These are phyloP conservation scores for Falcaria lacertinaria DNA, from an alignment of 2,888 invertebrate species.

Conservation along the genomic window DNA sequence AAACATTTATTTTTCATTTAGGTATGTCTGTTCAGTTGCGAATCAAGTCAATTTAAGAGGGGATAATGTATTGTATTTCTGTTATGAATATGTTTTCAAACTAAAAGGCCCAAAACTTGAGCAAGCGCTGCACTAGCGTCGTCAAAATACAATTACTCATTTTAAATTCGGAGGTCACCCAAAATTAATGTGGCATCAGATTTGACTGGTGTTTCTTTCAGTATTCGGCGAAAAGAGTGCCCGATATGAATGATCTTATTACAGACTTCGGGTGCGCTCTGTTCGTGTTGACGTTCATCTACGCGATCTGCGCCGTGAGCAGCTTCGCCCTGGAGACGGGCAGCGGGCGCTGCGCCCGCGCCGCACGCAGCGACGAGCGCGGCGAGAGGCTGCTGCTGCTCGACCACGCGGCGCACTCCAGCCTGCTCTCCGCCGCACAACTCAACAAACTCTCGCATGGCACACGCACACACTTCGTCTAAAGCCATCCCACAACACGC, in stretches of 20 bases:
- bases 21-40: too few relatives aligned
- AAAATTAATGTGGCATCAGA: too few relatives aligned
- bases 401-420: constrained; percentile 70
- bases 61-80: too few relatives aligned
- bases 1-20: too few relatives aligned
- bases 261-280: constrained; percentile 63
- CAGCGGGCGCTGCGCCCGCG: constrained; percentile 41
- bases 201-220: too few relatives aligned
- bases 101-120: too few relatives aligned
- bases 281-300: constrained; percentile 62
- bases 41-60: too few relatives aligned
- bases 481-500: constrained; percentile 15
- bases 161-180: too few relatives aligned
- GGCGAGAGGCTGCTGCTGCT: constrained; percentile 63
- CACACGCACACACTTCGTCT: constrained; percentile 66
- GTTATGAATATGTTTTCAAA: too few relatives aligned
- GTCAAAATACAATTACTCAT: too few relatives aligned
- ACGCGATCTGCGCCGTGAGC: constrained; percentile 68
- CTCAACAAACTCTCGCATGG: constrained; percentile 61
- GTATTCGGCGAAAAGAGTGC: too few relatives aligned
- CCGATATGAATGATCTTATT: constrained; percentile 16
- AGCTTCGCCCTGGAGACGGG: constrained; percentile 65
- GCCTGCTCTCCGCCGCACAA: constrained; percentile 67
- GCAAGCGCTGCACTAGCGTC: too few relatives aligned
- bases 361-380: constrained; percentile 47